A percentile compares a stretch with the other conserved stretches of the same genome.
Conservation (phyloP, 2,888 invertebrate species). For the Clusia tigrina region DNA sequence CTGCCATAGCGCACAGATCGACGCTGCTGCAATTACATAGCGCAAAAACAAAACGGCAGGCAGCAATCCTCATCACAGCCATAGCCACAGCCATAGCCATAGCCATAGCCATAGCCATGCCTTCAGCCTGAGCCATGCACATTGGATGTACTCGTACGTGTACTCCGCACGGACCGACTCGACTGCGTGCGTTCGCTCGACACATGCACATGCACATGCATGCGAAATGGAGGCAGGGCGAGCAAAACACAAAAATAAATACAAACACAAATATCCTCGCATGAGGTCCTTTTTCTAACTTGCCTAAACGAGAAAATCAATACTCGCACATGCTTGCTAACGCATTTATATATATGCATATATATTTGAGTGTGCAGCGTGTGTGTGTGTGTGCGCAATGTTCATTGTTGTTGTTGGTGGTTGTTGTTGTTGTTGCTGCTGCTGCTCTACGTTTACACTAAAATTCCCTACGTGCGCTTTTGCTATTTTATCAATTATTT, state of each 20-base stretch:
- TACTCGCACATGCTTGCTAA: slow-evolving; percentile 20
- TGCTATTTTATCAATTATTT: slow-evolving; percentile 57
- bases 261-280: background rate
- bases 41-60: background rate
- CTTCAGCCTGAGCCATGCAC: background rate
- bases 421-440: slow-evolving; percentile 6
- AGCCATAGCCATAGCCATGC: too few relatives aligned
- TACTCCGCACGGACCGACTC: background rate
- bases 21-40: background rate
- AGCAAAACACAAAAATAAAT: slow-evolving; percentile 23
- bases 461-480: slow-evolving; percentile 55
- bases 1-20: background rate
- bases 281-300: background rate
- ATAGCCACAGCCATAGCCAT: background rate
- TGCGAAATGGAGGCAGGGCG: background rate
- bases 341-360: slow-evolving; percentile 1
- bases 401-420: background rate
- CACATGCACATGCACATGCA: slow-evolving; percentile 5
- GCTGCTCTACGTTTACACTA: slow-evolving; percentile 21
- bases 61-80: too few relatives aligned
- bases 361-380: background rate
- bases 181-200: background rate
- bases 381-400: background rate
- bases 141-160: background rate
- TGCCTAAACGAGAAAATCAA: slow-evolving; percentile 17